Percentiles rank a stretch among this genome's conserved stretches.
phyloP scores from a whole-genome alignment of 2,113 vertebrate species.

The Gavialis gangeticus region DNA sequence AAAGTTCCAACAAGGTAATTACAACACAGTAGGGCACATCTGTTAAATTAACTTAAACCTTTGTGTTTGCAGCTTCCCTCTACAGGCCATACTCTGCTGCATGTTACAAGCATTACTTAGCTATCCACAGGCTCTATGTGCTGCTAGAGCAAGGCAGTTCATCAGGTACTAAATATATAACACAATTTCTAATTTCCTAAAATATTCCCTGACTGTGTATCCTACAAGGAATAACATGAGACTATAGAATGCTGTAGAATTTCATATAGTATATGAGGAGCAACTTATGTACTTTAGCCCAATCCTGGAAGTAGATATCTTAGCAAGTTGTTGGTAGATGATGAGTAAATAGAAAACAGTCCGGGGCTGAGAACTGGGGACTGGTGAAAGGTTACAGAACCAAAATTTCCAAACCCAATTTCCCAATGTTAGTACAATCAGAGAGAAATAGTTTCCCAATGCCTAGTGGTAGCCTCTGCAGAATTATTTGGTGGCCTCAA shows the following conservation, averaged over 20 bases:
- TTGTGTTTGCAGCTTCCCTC: background rate
- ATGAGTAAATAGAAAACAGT: constrained; percentile 12
- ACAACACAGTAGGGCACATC: background rate
- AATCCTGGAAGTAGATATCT: background rate
- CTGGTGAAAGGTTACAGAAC: constrained; percentile 40
- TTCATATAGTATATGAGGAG: background rate
- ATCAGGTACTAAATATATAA: too few species aligned
- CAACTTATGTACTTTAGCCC: background rate
- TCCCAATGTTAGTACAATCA: constrained; percentile 7
- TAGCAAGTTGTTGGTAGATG: background rate
- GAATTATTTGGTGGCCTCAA: background rate
- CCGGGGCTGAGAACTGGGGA: background rate
- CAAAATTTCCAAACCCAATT: background rate
- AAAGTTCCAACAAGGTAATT: background rate
- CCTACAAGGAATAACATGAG: constrained; percentile 17
- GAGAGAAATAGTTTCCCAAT: background rate
- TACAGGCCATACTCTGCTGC: background rate
- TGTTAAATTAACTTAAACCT: background rate
- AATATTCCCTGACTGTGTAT: background rate
- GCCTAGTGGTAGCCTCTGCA: background rate
- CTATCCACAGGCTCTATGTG: background rate
- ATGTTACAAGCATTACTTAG: rapidly evolving
- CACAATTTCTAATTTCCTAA: background rate
- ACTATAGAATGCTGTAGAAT: background rate
- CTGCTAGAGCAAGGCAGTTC: too few species aligned